These are phyloP conservation scores for Abrostola tripartita DNA, from an alignment of 2,888 invertebrate species.

Conservation along the genomic window DNA sequence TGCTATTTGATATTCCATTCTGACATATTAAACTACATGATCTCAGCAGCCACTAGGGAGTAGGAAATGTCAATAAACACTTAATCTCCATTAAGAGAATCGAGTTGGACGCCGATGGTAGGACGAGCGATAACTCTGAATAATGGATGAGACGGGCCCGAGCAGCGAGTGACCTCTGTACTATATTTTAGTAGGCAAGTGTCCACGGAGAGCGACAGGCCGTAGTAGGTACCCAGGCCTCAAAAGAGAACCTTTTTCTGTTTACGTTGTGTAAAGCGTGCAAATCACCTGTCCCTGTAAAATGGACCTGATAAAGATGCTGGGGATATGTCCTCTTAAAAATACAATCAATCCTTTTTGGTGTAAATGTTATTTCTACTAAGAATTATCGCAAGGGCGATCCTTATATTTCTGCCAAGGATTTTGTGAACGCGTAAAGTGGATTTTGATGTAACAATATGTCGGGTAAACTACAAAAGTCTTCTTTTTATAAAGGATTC, in stretches of 20 bases:
- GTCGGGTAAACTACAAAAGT: conserved; percentile 28
- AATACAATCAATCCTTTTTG: conserved; percentile 48
- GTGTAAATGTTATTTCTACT: conserved; percentile 44
- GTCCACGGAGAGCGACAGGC: conserved; percentile 32
- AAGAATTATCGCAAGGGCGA: conserved; percentile 23
- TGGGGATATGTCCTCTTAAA: conserved; percentile 37
- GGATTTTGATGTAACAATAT: conserved; percentile 33
- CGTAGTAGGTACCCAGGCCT: conserved; percentile 30
- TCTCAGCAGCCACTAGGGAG: conserved; percentile 43
- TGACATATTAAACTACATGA: conserved; percentile 43
- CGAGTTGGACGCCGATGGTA: conserved; percentile 64
- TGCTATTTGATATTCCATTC: conserved; percentile 13
- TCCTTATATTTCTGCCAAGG: conserved; percentile 33
- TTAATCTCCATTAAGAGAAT: conserved; percentile 75
- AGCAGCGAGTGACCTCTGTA: conserved; percentile 65
- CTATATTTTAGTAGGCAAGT: conserved; percentile 59
- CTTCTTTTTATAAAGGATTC: conserved; percentile 10
- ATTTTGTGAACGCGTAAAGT: conserved; percentile 16
- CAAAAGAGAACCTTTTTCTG: conserved; percentile 55
- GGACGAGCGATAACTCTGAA: conserved; percentile 69
- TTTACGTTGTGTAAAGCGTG: conserved; percentile 50
- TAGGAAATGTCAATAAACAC: conserved; percentile 71
- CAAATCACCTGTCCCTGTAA: conserved; percentile 54
- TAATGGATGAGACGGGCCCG: conserved; percentile 72
- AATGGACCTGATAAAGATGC: conserved; percentile 35